Conservation (phyloP, 2,797 vertebrate genomes). For the Hypotaenidia okinawae region DNA sequence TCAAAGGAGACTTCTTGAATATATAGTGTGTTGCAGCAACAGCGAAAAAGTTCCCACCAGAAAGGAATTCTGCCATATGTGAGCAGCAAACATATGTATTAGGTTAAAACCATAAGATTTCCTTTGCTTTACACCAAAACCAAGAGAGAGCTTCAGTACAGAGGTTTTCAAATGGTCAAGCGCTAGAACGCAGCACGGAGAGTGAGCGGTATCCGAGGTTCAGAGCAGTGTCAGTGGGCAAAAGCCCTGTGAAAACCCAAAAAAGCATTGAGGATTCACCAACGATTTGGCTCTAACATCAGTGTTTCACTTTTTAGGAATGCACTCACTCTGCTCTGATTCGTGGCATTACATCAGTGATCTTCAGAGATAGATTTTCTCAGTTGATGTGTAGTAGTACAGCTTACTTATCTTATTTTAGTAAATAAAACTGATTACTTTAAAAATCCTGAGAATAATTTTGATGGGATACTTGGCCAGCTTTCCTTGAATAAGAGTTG, state of each 20-base stretch:
- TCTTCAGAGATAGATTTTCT: neutral
- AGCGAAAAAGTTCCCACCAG: slow-evolving; percentile 75
- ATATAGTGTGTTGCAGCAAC: slow-evolving; percentile 83
- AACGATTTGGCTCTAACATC: neutral
- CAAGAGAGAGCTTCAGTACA: neutral
- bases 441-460: neutral
- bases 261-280: neutral
- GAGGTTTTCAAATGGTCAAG: neutral
- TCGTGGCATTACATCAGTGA: neutral
- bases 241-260: neutral
- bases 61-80: slow-evolving; percentile 71
- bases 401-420: neutral
- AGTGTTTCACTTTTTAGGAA: neutral
- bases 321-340: neutral
- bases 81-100: slow-evolving; percentile 59
- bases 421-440: neutral
- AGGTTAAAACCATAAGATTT: slow-evolving; percentile 66
- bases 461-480: slow-evolving; percentile 29
- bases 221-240: neutral
- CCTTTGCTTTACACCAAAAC: slow-evolving; percentile 61
- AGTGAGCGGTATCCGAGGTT: neutral
- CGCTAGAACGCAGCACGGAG: neutral
- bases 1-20: slow-evolving; percentile 81
- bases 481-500: neutral
- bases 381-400: neutral